Percentiles rank a stretch among this genome's conserved stretches.
Evolutionary conservation across 2,797 vertebrate species (phyloP).

Genomic region (Martes flavigula): DNA sequence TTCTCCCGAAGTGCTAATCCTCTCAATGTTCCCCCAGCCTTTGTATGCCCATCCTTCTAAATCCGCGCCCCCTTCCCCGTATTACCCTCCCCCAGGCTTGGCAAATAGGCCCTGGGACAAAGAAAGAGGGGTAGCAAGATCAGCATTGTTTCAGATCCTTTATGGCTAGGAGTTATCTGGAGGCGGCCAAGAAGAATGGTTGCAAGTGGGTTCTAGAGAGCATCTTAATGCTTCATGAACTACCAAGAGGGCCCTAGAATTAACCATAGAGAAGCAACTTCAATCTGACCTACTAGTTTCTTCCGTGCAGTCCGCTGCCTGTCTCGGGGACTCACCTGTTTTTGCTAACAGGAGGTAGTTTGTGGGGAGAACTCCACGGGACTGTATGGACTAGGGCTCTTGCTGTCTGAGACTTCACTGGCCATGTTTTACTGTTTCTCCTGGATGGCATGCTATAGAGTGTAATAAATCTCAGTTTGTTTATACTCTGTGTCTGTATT

Average conservation of each 20-base stretch:
- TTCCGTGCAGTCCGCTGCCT: constrained; percentile 66
- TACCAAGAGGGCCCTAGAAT: constrained; percentile 80
- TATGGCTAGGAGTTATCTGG: background rate
- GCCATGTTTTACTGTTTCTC: constrained; percentile 88
- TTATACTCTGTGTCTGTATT: constrained; percentile 86
- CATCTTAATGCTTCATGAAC: constrained; percentile 77
- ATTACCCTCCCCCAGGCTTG: background rate
- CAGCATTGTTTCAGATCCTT: constrained; percentile 56
- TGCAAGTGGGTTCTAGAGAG: constrained; percentile 77
- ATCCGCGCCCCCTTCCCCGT: background rate
- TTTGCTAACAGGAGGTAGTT: constrained; percentile 79
- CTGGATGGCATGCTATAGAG: constrained; percentile 81
- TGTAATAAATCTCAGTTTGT: constrained; percentile 87
- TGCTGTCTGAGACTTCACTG: constrained; percentile 80
- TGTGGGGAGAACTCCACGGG: constrained; percentile 74
- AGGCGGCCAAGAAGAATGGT: constrained; percentile 73
- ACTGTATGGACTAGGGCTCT: constrained; percentile 76
- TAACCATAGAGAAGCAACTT: constrained; percentile 79
- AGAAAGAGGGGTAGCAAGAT: constrained; percentile 10
- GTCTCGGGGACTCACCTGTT: constrained; percentile 50
- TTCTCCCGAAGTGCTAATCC: constrained; percentile 59
- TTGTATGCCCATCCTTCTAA: background rate
- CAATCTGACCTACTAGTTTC: constrained; percentile 73
- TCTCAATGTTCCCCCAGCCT: background rate
- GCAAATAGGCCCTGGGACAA: background rate